Base-by-base conservation (phyloP, 2,888 invertebrate species). In the Furcula furcula region DNA sequence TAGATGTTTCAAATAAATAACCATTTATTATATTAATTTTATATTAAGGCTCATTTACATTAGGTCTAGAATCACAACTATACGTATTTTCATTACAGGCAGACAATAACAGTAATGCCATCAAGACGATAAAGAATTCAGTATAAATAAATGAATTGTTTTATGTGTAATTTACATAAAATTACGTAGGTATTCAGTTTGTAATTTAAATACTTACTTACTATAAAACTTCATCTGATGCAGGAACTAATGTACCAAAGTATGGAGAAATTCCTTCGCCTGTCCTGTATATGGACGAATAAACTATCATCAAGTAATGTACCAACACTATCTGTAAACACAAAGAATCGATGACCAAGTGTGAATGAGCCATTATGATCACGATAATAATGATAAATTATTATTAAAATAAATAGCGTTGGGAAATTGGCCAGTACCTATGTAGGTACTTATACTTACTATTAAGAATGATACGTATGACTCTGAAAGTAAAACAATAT, bases 1-100 rank as follows among this genome's bases (percentile, higher is more conserved):
- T 76, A 74, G 72, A 61, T 69, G 77, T 75, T 74, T 58, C 57
- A 51, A 56, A 51, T 47, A 43, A 54, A 61, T 68, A 69, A 55
- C 41, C 46, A 50, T 54, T 52, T 50, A 55, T 53, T 57, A 48
- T 46, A 38, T 40, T 40, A 54, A 36, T 44, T 49, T 56, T 36
- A 40, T 46, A 40, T 29, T 47, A 10, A 25, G 33, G 40, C 36
- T 40, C 36, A 4, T 29, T 41, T 48, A 36, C 53, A 47, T 45
- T 47, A 40, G 56, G 48, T 59, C 29, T 10, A 11, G 12, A 23
- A 23, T 9, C n/a, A 11, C 11, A 11, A 23, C 2, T 4, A 23
- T 4, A 21, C 21, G 3, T 21, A 16, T 5, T 21, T n/a, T 21
- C 21, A 4, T 21, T 21, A 16, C 16, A 16, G n/a, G n/a, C n/a